Evolutionary conservation across 1,140 invertebrate species (phyloP), one percentile per base, ranked within the genome.

Genomic region (Lasaia peninsularis): DNA sequence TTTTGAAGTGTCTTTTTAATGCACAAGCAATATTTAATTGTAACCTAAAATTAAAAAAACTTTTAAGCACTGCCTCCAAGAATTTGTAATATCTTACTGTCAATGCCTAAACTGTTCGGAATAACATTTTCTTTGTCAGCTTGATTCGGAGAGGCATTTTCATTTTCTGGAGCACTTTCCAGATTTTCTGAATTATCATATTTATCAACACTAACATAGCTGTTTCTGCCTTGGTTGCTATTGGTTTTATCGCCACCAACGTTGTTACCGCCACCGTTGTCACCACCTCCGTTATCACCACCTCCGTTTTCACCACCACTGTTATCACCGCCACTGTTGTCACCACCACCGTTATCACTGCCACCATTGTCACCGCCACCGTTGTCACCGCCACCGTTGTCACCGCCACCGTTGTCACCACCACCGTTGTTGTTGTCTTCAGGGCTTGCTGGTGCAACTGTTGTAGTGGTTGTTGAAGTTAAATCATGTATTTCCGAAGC

Each of bases 401-500:
- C 34, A 28, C n/a, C 56, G 16, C 8, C 12, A 2, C 9, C 33
- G 9, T 52, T 12, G 16, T 35, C 52, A n/a, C n/a, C n/a, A n/a
- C n/a, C n/a, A n/a, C n/a, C n/a, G n/a, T n/a, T 10, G 63, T 50
- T 8, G 32, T 33, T 6, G 3, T 1, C 33, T 2, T 10, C 0
- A 14, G 35, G 2, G 14, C 35, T 4, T 20, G 40, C 20, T 11
- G 57, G 0, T 28, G 52, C 35, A 8, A 33, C 24, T 14, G 62
- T 56, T 3, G 56, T 52, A 12, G 55, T 59, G 20, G 62, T 34
- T n/a, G 60, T 56, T 4, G 52, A 60, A 56, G 35, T 69, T 3
- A 77, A 60, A 31, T 78, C 69, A 8, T 65, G 52, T 9, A 83
- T 3, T 55, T 84, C 75, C 14, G 10, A 34, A 9, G 37, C 40